These are phyloP conservation scores for Schlechtendalia chinensis DNA, from an alignment of 1,140 invertebrate species.

Conservation along the genomic window DNA sequence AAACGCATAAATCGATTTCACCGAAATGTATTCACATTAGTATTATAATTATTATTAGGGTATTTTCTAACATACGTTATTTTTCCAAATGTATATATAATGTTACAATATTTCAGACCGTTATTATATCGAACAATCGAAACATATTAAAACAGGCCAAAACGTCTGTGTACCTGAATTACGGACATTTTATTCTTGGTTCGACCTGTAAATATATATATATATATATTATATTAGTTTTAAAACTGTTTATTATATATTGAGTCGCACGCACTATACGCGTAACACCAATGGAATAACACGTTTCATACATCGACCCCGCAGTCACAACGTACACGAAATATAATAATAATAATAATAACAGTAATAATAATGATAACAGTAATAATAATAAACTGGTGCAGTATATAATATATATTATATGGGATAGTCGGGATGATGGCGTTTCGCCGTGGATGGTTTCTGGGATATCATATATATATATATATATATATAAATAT, in stretches of 20 bases:
- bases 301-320: not conserved
- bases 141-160: not conserved
- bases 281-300: not conserved
- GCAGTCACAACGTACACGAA: not conserved
- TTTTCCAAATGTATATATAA: too few relatives aligned
- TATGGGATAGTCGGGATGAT: not conserved
- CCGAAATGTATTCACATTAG: too few relatives aligned
- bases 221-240: too few relatives aligned
- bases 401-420: not conserved
- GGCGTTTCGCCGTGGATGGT: not conserved
- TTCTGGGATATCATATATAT: slow-evolving; percentile 34
- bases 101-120: not conserved
- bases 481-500: not conserved
- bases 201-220: not conserved
- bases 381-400: not conserved
- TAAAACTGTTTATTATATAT: not conserved
- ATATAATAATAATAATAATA: slow-evolving; percentile 19
- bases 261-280: not conserved
- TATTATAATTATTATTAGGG: too few relatives aligned
- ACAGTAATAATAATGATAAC: not conserved
- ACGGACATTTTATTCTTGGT: slow-evolving; percentile 4
- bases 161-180: not conserved
- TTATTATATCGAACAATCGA: not conserved
- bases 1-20: too few relatives aligned
- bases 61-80: too few relatives aligned